Conservation (phyloP, 2,113 vertebrate species). For the Eublepharis macularius region DNA sequence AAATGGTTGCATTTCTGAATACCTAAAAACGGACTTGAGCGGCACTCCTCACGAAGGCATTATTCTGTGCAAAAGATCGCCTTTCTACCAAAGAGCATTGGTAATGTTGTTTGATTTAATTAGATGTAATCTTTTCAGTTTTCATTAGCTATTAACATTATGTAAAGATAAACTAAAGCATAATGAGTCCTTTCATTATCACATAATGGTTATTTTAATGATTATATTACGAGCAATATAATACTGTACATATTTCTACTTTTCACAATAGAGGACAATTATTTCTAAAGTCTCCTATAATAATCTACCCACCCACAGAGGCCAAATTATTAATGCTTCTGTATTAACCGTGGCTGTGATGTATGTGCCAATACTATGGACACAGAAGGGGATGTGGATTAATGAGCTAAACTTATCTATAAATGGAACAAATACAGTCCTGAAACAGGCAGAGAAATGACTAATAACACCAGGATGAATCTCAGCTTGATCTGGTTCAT, state of each 20-base stretch:
- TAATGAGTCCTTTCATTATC: conserved; percentile 71
- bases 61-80: conserved; percentile 51
- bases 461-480: conserved; percentile 12
- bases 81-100: conserved; percentile 44
- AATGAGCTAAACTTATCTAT: conserved; percentile 27
- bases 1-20: conserved; percentile 32
- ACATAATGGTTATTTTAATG: conserved; percentile 74
- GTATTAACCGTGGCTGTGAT: conserved; percentile 56
- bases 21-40: not conserved
- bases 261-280: conserved; percentile 73
- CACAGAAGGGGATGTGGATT: conserved; percentile 51
- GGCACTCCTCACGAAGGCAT: conserved; percentile 14
- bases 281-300: conserved; percentile 70
- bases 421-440: not conserved
- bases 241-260: conserved; percentile 68
- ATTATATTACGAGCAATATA: conserved; percentile 67
- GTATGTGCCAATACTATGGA: conserved; percentile 60
- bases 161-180: conserved; percentile 78
- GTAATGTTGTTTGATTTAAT: conserved; percentile 66
- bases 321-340: conserved; percentile 64
- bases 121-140: conserved; percentile 69
- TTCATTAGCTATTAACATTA: conserved; percentile 75
- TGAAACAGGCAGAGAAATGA: not conserved
- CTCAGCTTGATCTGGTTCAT: not conserved
- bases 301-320: conserved; percentile 60